Percentiles rank a stretch among this genome's conserved stretches.
phyloP scores from a whole-genome alignment of 2,113 vertebrate species.

The Calypte anna region DNA sequence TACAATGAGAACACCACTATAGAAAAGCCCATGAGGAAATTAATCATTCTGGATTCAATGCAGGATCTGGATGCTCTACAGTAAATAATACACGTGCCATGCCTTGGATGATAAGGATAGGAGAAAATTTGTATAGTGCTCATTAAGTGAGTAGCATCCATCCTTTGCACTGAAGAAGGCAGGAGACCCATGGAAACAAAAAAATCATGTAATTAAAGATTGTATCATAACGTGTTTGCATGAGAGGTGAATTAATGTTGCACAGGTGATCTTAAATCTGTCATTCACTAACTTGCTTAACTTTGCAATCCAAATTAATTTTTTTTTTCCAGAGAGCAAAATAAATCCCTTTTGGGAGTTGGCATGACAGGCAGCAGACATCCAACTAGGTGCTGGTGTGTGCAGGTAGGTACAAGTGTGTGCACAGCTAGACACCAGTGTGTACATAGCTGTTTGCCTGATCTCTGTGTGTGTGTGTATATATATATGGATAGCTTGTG shows the following conservation, averaged over 20 bases:
- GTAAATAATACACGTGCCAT: conserved; percentile 24
- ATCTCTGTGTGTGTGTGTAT: background rate
- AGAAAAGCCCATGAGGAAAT: conserved; percentile 58
- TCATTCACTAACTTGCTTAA: background rate
- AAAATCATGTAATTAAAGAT: conserved; percentile 33
- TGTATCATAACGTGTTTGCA: background rate
- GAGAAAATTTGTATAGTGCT: conserved; percentile 27
- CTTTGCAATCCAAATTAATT: background rate
- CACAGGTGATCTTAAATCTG: background rate
- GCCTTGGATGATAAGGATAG: conserved; percentile 26
- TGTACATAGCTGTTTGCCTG: background rate
- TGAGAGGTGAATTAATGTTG: background rate
- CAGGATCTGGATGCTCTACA: conserved; percentile 34
- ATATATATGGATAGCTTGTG: background rate
- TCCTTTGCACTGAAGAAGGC: background rate
- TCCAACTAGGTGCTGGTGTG: background rate
- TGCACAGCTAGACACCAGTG: background rate
- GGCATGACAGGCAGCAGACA: background rate
- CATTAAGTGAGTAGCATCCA: conserved; percentile 42
- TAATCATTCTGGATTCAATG: conserved; percentile 37
- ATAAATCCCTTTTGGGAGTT: background rate
- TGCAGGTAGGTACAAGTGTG: background rate
- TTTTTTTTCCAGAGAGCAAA: background rate
- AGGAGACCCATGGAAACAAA: background rate
- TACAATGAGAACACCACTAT: conserved; percentile 14